Evolutionary conservation across 2,888 invertebrate genomes (phyloP).

Genomic region (Tenthredo notha): DNA sequence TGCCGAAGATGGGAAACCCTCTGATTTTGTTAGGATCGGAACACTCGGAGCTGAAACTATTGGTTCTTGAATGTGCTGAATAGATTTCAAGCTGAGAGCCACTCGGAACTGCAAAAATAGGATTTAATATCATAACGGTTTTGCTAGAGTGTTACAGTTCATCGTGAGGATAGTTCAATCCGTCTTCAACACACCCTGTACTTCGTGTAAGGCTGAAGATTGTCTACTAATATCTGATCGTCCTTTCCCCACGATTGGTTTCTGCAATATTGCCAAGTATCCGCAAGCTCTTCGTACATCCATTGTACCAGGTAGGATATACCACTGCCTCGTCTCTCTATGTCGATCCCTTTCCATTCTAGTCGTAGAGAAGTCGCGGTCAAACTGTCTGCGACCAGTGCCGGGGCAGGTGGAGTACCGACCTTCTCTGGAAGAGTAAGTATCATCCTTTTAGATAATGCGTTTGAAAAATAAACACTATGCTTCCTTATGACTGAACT

Average conservation of each 20-base stretch:
- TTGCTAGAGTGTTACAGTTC: background rate
- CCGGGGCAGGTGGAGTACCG: slow-evolving; percentile 87
- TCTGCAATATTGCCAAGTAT: slow-evolving; percentile 91
- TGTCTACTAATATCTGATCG: slow-evolving; percentile 86
- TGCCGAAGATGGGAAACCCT: slow-evolving; percentile 88
- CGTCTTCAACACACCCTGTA: slow-evolving; percentile 85
- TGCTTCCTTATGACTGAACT: background rate
- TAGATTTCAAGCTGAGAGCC: slow-evolving; percentile 86
- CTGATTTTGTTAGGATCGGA: slow-evolving; percentile 87
- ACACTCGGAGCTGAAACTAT: slow-evolving; percentile 88
- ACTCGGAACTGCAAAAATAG: slow-evolving; percentile 88
- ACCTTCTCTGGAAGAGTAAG: slow-evolving; percentile 80
- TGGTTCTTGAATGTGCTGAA: slow-evolving; percentile 83
- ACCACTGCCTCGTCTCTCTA: slow-evolving; percentile 78
- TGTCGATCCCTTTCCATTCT: slow-evolving; percentile 83
- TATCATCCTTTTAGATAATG: background rate
- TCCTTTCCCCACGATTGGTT: slow-evolving; percentile 86
- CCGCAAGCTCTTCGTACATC: slow-evolving; percentile 85
- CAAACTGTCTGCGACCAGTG: slow-evolving; percentile 88
- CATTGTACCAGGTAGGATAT: slow-evolving; percentile 86
- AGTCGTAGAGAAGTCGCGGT: slow-evolving; percentile 90
- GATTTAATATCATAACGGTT: background rate
- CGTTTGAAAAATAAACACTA: background rate
- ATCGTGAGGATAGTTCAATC: background rate
- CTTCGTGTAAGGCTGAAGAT: slow-evolving; percentile 92